Base-by-base conservation (phyloP, 2,888 invertebrate genomes). In the Brachyptera putata region DNA sequence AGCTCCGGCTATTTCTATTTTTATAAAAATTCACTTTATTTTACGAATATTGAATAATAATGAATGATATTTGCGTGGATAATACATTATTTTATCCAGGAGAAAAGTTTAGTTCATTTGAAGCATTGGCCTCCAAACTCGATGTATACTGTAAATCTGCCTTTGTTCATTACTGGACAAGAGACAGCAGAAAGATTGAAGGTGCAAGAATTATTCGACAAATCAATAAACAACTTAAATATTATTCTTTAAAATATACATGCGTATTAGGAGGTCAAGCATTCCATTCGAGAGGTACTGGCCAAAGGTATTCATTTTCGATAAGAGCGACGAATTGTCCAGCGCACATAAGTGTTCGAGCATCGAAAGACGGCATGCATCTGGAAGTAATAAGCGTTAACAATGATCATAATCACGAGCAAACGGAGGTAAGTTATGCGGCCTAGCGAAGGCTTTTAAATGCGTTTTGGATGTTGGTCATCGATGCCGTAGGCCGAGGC, bases 391-490 rank as follows among this genome's bases (percentile, higher is more conserved):
- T 25, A 7, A 30, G 49, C 30, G 49, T 50, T 2, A 50, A 50
- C 26, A 50, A 50, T 13, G 49, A 50, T 14, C 49, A 50, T 25
- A 50, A 50, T 16, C 49, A 50, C 16, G 49, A 50, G 26, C 49
- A 50, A n/a, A 30, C 49, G n/a, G 41, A 41, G 41, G 41, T 41
- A 16, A 18, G 1, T n/a, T 48, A 46, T n/a, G n/a, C n/a, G n/a
- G n/a, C n/a, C 4, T 11, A 34, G 34, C 34, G 34, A 7, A 34
- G 34, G 34, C 34, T 5, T 34, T n/a, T n/a, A 34, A 11, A 11
- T 11, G 34, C 11, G 11, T 34, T 34, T 5, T 9, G 7, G 7
- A 34, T 9, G 34, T 34, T 34, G 5, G 5, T 11, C 5, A 34
- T 34, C 34, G 11, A 34, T 34, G 11, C 11, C 34, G 34, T 34